Base-by-base conservation (phyloP, 1,140 invertebrate species). In the Eufriesea mexicana region DNA sequence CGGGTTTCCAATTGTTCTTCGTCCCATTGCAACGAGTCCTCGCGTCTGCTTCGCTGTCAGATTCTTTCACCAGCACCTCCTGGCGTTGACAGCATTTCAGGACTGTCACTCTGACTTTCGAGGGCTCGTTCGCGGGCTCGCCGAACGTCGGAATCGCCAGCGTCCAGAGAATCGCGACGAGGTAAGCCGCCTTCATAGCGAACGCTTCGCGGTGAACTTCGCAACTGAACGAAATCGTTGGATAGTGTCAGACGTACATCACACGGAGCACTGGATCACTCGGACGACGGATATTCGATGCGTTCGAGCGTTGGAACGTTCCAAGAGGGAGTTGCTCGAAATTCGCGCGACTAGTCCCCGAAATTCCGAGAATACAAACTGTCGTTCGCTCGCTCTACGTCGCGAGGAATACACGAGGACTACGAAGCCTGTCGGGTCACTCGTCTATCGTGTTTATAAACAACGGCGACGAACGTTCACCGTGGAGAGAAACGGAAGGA, bases 41-140 rank as follows among this genome's bases (percentile, higher is more conserved):
- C 23, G 70, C 82, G 9, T 64, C n/a, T 12, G 54, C 20, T 45
- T 79, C 66, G 89, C 64, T 80, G 79, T 74, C 67, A 88, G 54
- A 45, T 9, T 35, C 35, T 5, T 16, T 84, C 14, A 78, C 79
- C 49, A 96, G 91, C 62, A 91, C 91, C 55, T 95, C 92, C 14
- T 91, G 93, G 35, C 91, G 83, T 7, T 89, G 90, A 84, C 95
- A 96, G 89, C 96, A 96, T 77, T 95, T 95, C 57, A 94, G 85
- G 73, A 96, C 92, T 12, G 84, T 90, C 57, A 95, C 5, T 25
- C 59, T 54, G 2, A 79, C 14, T 84, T 86, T 68, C 79, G 23
- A 20, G 12, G 51, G 28, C 7, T 76, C 61, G 55, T n/a, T 71
- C 9, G 16, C 59, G 0, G 86, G 81, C 16, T 84, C 82, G 16